A percentile compares a stretch with the other conserved stretches of the same genome.
These are phyloP conservation scores for Sericinus montela DNA, from an alignment of 2,888 invertebrate genomes.

Conservation along the genomic window DNA sequence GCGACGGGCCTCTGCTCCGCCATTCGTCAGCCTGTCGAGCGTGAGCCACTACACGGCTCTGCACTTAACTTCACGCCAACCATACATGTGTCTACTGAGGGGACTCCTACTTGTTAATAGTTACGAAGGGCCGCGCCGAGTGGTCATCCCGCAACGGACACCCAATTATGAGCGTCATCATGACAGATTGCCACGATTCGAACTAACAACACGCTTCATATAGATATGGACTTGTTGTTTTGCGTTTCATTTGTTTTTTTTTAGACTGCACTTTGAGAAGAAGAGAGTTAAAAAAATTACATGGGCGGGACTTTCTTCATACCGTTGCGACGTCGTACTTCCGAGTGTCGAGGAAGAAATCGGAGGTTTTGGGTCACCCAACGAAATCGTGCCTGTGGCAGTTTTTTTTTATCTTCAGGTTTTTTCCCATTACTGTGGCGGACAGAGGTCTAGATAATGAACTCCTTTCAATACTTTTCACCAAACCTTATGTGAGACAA, in stretches of 20 bases:
- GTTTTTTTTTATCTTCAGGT: too few relatives aligned
- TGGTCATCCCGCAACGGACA: slow-evolving; percentile 20
- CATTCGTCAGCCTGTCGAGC: slow-evolving; percentile 61
- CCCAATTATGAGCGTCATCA: slow-evolving; percentile 19
- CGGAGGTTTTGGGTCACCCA: too few relatives aligned
- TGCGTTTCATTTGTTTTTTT: not conserved
- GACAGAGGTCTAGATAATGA: too few relatives aligned
- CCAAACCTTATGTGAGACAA: too few relatives aligned
- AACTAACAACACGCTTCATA: not conserved
- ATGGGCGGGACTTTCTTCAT: too few relatives aligned
- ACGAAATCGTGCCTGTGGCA: too few relatives aligned
- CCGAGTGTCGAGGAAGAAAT: too few relatives aligned
- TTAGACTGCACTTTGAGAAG: too few relatives aligned
- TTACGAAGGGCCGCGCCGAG: slow-evolving; percentile 21
- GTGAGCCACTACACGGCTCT: slow-evolving; percentile 58
- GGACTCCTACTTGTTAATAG: slow-evolving; percentile 29
- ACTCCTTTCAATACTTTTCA: too few relatives aligned
- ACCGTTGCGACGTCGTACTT: too few relatives aligned
- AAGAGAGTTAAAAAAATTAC: too few relatives aligned
- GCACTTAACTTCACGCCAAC: slow-evolving; percentile 59
- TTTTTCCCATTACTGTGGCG: too few relatives aligned
- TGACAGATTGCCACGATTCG: slow-evolving; percentile 15
- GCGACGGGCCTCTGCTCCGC: slow-evolving; percentile 48
- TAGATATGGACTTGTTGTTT: not conserved
- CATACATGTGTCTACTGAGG: slow-evolving; percentile 60